Evolutionary conservation across 2,888 invertebrate genomes (phyloP), one percentile per base, ranked within the genome.

Genomic region (Andrena minutula): DNA sequence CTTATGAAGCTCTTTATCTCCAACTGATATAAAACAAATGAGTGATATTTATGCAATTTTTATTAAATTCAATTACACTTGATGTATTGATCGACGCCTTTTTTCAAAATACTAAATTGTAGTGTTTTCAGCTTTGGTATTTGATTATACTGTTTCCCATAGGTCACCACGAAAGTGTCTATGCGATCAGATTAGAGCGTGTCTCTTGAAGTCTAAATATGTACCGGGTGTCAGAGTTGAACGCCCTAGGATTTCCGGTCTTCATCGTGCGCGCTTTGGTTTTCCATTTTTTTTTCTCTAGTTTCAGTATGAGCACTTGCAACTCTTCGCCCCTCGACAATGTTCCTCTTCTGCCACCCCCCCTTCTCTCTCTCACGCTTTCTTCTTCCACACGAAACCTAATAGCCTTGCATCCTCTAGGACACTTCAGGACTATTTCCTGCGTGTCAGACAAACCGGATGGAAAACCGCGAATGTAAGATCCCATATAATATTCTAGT

Each of bases 361-460:
- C 86, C 76, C 79, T 74, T 41, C 82, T 83, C 56, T 41, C 82
- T 83, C 56, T 72, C 79, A 77, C 64, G 23, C 69, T 83, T 83
- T 87, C 84, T 80, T 81, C 75, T 80, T 81, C 75, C 86, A 88
- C 83, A 84, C 90, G 93, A 92, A 93, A 94, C 90, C 89, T 90
- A 93, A 93, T 93, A 93, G 92, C 92, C 93, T 85, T 89, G 89
- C 89, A 91, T 91, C 91, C 91, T 91, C 90, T 91, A 92, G 92
- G 92, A 93, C 90, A 90, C 92, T 92, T 86, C 92, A 92, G 92
- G 92, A 92, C 91, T 92, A 92, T 93, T 93, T 94, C 93, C 93
- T 93, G 93, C 89, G 87, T 85, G 85, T 84, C 86, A 77, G 75
- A 75, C 88, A 86, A 89, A 89, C 92, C 93, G 93, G 93, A 93